Conservation (phyloP, 2,113 vertebrate genomes). For the Ramphastos sulfuratus region DNA sequence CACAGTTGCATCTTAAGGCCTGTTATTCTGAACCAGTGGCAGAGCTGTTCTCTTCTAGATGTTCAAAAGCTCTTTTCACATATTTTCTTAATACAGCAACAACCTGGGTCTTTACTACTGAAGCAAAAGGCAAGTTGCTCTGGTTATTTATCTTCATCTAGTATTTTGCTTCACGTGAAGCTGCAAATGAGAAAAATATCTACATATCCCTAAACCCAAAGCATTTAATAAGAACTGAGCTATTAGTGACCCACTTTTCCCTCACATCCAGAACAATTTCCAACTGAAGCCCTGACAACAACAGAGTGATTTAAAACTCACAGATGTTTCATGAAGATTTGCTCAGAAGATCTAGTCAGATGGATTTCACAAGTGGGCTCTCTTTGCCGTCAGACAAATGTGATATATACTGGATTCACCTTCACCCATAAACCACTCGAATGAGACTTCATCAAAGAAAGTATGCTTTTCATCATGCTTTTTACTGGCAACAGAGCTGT, state of each 20-base stretch:
- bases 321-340: constrained; percentile 35
- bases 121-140: background rate
- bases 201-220: background rate
- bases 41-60: background rate
- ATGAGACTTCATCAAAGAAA: constrained; percentile 48
- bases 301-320: constrained; percentile 1
- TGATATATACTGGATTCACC: constrained; percentile 27
- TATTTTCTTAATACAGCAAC: background rate
- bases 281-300: constrained; percentile 31
- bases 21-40: background rate
- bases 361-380: constrained; percentile 39
- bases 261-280: constrained; percentile 23
- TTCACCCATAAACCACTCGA: constrained; percentile 14
- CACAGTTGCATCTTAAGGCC: background rate
- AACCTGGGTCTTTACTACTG: background rate
- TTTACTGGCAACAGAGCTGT: constrained; percentile 53
- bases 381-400: constrained; percentile 36
- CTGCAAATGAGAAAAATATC: background rate
- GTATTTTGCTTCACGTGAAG: constrained; percentile 3
- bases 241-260: background rate
- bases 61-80: background rate
- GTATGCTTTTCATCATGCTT: constrained; percentile 41
- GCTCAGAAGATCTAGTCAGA: constrained; percentile 12
- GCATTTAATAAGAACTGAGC: constrained; percentile 16
- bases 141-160: background rate